Conservation (phyloP, 1,140 invertebrate genomes). For the Drosophila ercepeae region DNA sequence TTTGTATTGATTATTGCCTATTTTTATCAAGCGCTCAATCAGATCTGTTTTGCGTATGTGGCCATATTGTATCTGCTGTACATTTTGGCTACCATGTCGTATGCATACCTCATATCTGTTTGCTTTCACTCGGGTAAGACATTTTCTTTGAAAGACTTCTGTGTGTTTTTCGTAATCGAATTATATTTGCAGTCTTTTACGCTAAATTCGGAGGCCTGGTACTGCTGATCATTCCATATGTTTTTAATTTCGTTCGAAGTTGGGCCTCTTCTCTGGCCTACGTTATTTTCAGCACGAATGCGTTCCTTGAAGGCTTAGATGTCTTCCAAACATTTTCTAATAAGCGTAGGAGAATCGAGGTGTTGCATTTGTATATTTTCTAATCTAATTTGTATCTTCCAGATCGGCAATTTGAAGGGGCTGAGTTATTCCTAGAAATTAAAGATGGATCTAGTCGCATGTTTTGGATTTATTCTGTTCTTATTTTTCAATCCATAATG, state of each 20-base stretch:
- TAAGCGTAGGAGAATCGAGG: slow-evolving; percentile 54
- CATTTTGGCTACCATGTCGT: slow-evolving; percentile 68
- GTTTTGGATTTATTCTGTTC: slow-evolving; percentile 55
- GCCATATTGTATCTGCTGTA: slow-evolving; percentile 65
- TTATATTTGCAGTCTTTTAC: slow-evolving; percentile 71
- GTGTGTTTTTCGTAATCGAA: not conserved
- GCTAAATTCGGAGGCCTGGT: slow-evolving; percentile 77
- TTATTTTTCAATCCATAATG: slow-evolving; percentile 58
- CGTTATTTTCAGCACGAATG: slow-evolving; percentile 57
- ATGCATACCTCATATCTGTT: slow-evolving; percentile 77
- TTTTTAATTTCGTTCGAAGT: slow-evolving; percentile 61
- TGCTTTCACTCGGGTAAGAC: slow-evolving; percentile 78
- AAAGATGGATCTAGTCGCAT: slow-evolving; percentile 61
- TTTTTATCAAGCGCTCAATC: slow-evolving; percentile 44
- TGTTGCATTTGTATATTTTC: not conserved
- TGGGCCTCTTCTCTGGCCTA: slow-evolving; percentile 47
- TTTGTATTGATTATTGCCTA: slow-evolving; percentile 41
- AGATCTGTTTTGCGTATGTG: slow-evolving; percentile 40
- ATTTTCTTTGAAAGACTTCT: too few relatives aligned
- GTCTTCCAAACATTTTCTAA: slow-evolving; percentile 74
- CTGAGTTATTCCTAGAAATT: slow-evolving; percentile 55
- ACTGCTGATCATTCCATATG: slow-evolving; percentile 67
- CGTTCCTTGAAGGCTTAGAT: slow-evolving; percentile 68
- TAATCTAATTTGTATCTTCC: not conserved
- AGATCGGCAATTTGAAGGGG: slow-evolving; percentile 56